A percentile compares a stretch with the other conserved stretches of the same genome.
Evolutionary conservation across 2,888 invertebrate genomes (phyloP).

Genomic region (Clivina fossor): DNA sequence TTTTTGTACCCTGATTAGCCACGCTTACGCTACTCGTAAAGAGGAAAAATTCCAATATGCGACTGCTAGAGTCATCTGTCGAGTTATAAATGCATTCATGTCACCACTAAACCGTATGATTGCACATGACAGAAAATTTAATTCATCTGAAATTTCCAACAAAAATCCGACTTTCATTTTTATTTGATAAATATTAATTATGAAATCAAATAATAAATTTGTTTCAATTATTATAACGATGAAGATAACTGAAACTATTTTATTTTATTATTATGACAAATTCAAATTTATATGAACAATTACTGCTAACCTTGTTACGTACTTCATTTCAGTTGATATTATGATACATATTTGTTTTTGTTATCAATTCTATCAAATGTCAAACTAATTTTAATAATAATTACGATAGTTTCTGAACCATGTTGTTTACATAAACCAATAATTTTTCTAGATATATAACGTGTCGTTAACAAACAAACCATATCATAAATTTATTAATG

Average conservation of each 20-base stretch:
- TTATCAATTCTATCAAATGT: conserved; percentile 31
- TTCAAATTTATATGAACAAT: too few relatives aligned
- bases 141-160: background rate
- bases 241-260: too few relatives aligned
- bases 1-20: conserved; percentile 86
- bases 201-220: too few relatives aligned
- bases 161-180: too few relatives aligned
- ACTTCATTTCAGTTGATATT: too few relatives aligned
- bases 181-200: too few relatives aligned
- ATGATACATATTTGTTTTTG: too few relatives aligned
- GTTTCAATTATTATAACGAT: too few relatives aligned
- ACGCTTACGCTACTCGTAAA: conserved; percentile 65
- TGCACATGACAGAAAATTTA: too few relatives aligned
- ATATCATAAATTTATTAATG: background rate
- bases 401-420: conserved; percentile 17
- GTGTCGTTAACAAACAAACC: background rate
- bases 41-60: conserved; percentile 30
- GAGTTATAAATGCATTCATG: conserved; percentile 8
- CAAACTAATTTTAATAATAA: conserved; percentile 27
- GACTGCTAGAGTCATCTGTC: conserved; percentile 27
- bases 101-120: too few relatives aligned
- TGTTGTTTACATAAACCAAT: conserved; percentile 19
- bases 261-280: too few relatives aligned
- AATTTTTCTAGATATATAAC: background rate
- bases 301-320: too few relatives aligned